phyloP scores from a whole-genome alignment of 2,113 vertebrate species.

The Fukomys damarensis region DNA sequence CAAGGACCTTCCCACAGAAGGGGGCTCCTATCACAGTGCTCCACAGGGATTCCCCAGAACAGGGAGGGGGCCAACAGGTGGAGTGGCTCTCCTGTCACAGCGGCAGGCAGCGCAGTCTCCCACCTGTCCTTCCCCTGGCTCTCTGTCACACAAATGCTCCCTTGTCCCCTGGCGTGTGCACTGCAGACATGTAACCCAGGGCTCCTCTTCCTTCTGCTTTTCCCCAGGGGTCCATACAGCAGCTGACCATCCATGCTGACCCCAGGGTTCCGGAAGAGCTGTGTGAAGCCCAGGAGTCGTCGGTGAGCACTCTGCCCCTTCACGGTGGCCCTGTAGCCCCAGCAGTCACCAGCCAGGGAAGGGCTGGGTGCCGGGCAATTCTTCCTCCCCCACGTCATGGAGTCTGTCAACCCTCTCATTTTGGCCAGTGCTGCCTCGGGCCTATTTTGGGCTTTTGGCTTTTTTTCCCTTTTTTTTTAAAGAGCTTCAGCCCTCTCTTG shows the following conservation, averaged over 20 bases:
- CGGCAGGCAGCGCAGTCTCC: background rate
- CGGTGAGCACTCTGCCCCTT: slow-evolving; percentile 85
- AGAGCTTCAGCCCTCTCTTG: background rate
- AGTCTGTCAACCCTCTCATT: background rate
- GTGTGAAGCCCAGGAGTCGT: slow-evolving; percentile 95
- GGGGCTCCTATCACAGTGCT: too few relatives aligned
- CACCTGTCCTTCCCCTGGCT: fast-evolving
- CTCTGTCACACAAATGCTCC: fast-evolving
- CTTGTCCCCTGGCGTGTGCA: fast-evolving
- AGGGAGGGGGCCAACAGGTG: background rate
- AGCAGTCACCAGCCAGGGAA: background rate
- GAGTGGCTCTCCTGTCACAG: background rate
- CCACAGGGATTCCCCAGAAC: background rate
- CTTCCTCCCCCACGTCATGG: background rate
- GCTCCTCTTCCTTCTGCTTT: slow-evolving; percentile 43
- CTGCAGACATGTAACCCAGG: fast-evolving
- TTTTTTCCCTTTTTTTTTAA: slow-evolving; percentile 33
- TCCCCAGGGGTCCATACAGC: slow-evolving; percentile 94
- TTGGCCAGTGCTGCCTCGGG: background rate
- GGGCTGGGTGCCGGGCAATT: background rate
- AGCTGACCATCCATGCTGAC: slow-evolving; percentile 91
- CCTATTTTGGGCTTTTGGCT: slow-evolving; percentile 65
- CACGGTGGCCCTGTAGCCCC: background rate
- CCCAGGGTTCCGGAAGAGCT: slow-evolving; percentile 90
- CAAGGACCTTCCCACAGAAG: background rate